Base-by-base conservation (phyloP, 2,888 invertebrate species). In the Cephus rjabovi region DNA sequence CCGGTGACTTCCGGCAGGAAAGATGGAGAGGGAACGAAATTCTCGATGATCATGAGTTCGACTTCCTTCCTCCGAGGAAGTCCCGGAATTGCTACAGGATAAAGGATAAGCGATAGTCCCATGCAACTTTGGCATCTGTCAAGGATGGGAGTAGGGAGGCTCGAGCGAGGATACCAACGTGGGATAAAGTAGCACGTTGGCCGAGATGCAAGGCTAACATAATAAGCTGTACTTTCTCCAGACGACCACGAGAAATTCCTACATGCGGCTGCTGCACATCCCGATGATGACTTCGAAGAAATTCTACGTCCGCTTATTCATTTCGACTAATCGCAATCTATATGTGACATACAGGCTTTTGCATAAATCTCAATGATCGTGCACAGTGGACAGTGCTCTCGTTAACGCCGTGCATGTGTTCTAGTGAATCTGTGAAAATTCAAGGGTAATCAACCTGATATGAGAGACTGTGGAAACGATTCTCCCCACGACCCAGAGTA, bases 181-280 rank as follows among this genome's bases (percentile, higher is more conserved):
- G 31, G 12, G 71, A 34, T 81, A 83, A 89, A 90, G 88, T 90
- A 82, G 89, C 85, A 90, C 90, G 82, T 83, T 85, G 89, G 86
- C 87, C 89, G 89, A 86, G 90, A 87, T 90, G 88, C 88, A 90
- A 90, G 89, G 87, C 87, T 89, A 86, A 87, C 87, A 88, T 88
- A 89, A 89, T 90, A 87, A 87, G 79, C 82, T 84, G 82, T 86
- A 90, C 90, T 90, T 90, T 90, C 90, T 89, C 90, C 84, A 79
- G 81, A 81, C 79, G 74, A 12, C 74, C 74, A 35, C 74, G 35
- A 74, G 74, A 74, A 74, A 35, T 74, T 31, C 35, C 35, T 34
- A 37, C 35, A 74, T 23, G 30, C 12, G 35, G 35, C 74, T 56
- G 56, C 56, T 71, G 71, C 71, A 34, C 71, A 2, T 71, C 71